Evolutionary conservation across 2,113 vertebrate genomes (phyloP), one percentile per base, ranked within the genome.

Genomic region (Brachyhypopomus gauderio): DNA sequence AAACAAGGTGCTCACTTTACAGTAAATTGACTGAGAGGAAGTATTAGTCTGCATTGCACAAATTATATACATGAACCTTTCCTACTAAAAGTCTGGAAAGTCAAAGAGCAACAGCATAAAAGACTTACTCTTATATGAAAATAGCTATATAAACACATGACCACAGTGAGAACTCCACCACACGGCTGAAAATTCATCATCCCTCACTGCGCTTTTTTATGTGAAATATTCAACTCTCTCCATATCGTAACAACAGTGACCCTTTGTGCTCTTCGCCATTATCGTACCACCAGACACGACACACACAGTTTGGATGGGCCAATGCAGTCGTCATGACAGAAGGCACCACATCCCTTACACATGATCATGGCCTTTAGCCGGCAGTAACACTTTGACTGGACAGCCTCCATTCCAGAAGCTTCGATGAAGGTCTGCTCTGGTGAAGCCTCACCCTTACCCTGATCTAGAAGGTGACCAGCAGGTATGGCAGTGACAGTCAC

Each of bases 351-450:
- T 36, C 98, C 98, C 88, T 97, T 96, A 91, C 97, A 99, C 94
- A 99, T 96, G 92, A 99, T 99, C 98, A 99, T 99, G 76, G 98
- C 98, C 94, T 99, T 99, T 86, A 99, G 94, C 41, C 96, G 93
- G 89, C 98, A 99, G 92, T 99, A 99, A 85, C 98, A 99, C 78
- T 97, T 96, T 6, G 98, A 95, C 79, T 96, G 95, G 0, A 95
- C 87, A 2, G 96, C 95, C 89, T 98, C 96, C 87, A 94, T 63
- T 87, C 78, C 81, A 86, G 89, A 83, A 60, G 93, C 93, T 72
- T 97, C 95, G 0, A 93, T 83, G 75, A 96, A 99, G 2, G 95
- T 89, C 87, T 93, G 96, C n/a, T 94, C 93, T 0, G 95, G 95
- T 16, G 96, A 91, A 76, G 92, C 84, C 86, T 96, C 95, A 12